These are phyloP conservation scores for Torymus aiolomorphi DNA, from an alignment of 2,888 invertebrate genomes.

Conservation along the genomic window DNA sequence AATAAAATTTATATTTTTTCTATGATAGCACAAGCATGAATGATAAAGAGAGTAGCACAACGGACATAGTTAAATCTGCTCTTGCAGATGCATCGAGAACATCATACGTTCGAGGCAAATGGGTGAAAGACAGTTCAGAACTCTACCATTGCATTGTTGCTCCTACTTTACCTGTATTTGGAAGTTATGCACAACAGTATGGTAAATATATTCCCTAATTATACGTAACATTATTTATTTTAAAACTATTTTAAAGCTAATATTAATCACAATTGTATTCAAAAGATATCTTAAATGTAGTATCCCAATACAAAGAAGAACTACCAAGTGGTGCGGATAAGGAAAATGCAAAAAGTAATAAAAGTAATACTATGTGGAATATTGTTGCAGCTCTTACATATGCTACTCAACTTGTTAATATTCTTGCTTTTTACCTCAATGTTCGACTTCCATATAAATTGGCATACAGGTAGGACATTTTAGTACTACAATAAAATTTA, in stretches of 20 bases:
- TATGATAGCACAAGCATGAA: slow-evolving; percentile 68
- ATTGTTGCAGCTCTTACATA: slow-evolving; percentile 90
- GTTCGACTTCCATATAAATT: slow-evolving; percentile 87
- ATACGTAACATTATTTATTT: slow-evolving; percentile 33
- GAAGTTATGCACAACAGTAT: slow-evolving; percentile 89
- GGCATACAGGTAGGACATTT: slow-evolving; percentile 78
- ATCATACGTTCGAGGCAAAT: slow-evolving; percentile 86
- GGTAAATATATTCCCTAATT: slow-evolving; percentile 76
- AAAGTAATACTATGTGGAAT: slow-evolving; percentile 83
- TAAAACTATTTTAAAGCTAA: slow-evolving; percentile 9
- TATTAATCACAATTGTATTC: slow-evolving; percentile 36
- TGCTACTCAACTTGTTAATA: slow-evolving; percentile 88
- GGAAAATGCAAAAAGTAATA: slow-evolving; percentile 80
- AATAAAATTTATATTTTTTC: slow-evolving; percentile 23
- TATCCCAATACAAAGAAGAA: slow-evolving; percentile 79
- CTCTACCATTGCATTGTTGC: slow-evolving; percentile 86
- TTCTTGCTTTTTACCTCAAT: slow-evolving; percentile 90
- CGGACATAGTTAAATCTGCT: slow-evolving; percentile 73
- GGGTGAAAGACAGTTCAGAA: slow-evolving; percentile 85
- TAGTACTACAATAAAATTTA: background rate
- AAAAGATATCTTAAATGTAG: slow-evolving; percentile 65
- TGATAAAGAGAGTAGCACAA: slow-evolving; percentile 70
- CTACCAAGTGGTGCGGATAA: slow-evolving; percentile 76
- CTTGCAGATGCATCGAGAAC: slow-evolving; percentile 86
- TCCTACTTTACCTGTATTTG: slow-evolving; percentile 89